Conservation (phyloP, 2,797 vertebrate species). For the Siniperca undulata region DNA sequence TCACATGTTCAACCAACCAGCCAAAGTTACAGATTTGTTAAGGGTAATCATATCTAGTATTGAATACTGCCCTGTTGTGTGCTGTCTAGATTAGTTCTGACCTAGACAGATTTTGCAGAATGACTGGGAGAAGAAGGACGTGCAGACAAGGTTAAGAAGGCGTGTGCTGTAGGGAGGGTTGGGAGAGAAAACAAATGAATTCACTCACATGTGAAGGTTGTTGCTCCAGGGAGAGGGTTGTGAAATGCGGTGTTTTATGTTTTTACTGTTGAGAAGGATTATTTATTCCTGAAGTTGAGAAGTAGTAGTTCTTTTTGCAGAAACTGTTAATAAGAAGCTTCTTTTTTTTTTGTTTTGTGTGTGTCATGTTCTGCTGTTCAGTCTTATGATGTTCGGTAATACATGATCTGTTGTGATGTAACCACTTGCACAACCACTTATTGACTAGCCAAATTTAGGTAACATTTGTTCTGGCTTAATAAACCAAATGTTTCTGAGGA, state of each 20-base stretch:
- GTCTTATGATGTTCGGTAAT: background rate
- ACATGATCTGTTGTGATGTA: background rate
- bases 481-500: constrained; percentile 10
- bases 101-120: background rate
- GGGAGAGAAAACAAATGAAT: constrained; percentile 34
- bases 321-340: background rate
- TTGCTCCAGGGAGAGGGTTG: constrained; percentile 28
- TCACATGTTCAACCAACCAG: background rate
- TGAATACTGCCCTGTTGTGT: background rate
- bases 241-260: constrained; percentile 23
- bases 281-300: background rate
- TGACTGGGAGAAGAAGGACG: background rate
- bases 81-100: background rate
- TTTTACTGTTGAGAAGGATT: constrained; percentile 11
- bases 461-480: background rate
- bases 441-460: background rate
- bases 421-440: background rate
- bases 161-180: background rate
- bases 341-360: no score
- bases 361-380: background rate
- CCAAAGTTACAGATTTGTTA: background rate
- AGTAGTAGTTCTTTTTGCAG: background rate
- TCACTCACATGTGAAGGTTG: background rate
- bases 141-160: no score
- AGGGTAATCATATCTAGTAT: background rate